Percentiles rank a stretch among this genome's conserved stretches.
Conservation (phyloP, 2,113 vertebrate species). For the Erythrolamprus reginae region DNA sequence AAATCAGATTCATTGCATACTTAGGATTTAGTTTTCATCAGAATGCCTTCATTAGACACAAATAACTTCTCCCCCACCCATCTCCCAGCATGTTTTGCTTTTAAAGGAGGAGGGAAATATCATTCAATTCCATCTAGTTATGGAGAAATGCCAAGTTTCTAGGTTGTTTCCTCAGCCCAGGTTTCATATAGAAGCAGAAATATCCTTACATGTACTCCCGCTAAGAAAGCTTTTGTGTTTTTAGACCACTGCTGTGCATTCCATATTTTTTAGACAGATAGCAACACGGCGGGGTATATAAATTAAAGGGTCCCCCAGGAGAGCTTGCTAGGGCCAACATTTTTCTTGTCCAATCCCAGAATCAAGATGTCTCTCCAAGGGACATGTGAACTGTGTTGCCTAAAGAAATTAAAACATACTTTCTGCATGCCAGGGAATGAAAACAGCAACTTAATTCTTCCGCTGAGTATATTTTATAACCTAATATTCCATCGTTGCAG, state of each 20-base stretch:
- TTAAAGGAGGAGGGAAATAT: not conserved
- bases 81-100: not conserved
- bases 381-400: constrained; percentile 17
- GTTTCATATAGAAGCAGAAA: not conserved
- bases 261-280: constrained; percentile 19
- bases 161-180: not conserved
- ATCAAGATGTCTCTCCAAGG: not conserved
- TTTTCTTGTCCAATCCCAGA: constrained; percentile 26
- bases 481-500: not conserved
- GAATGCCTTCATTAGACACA: not conserved
- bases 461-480: constrained; percentile 31
- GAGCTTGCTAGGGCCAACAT: constrained; percentile 1
- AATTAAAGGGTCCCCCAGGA: constrained; percentile 5
- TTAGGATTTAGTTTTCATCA: not conserved
- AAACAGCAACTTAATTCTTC: constrained; percentile 28
- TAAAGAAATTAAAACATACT: constrained; percentile 17
- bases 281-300: not conserved
- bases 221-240: constrained; percentile 15
- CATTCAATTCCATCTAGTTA: not conserved
- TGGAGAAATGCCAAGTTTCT: not conserved
- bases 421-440: not conserved
- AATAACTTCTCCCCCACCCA: not conserved
- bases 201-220: constrained; percentile 12
- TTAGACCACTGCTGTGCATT: not conserved
- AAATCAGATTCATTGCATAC: not conserved